phyloP scores from a whole-genome alignment of 2,888 invertebrate genomes.

The Oegoconia quadripuncta region DNA sequence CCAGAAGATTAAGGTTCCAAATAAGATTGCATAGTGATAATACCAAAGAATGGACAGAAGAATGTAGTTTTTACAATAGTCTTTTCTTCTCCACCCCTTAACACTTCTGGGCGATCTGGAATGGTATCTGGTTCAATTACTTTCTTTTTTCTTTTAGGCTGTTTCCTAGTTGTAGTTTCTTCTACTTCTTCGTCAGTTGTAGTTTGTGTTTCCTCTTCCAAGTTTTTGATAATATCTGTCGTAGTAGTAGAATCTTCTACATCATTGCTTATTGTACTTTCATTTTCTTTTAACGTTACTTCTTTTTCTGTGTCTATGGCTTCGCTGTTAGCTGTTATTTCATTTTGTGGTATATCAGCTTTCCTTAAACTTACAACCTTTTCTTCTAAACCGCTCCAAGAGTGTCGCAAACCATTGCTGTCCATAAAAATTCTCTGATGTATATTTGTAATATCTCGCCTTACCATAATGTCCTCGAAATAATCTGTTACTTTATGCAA shows the following conservation, averaged over 20 bases:
- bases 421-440: constrained; percentile 51
- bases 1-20: no score
- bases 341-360: constrained; percentile 18
- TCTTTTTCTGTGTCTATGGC: constrained; percentile 1
- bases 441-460: constrained; percentile 28
- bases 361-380: constrained; percentile 29
- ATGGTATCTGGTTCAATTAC: constrained; percentile 3
- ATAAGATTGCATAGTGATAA: constrained; percentile 44
- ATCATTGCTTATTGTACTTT: background rate
- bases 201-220: background rate
- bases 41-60: constrained; percentile 59
- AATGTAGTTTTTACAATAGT: constrained; percentile 42
- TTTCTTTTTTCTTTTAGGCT: constrained; percentile 18
- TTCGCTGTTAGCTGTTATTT: background rate
- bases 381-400: constrained; percentile 42
- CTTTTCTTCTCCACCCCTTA: constrained; percentile 9
- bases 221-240: background rate
- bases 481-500: constrained; percentile 45
- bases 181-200: background rate
- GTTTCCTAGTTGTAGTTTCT: constrained; percentile 8
- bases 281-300: constrained; percentile 5
- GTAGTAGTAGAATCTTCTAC: background rate
- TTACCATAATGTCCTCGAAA: constrained; percentile 43
- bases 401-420: constrained; percentile 51
- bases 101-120: constrained; percentile 11